phyloP scores from a whole-genome alignment of 2,888 invertebrate genomes.

The Ommatoiulus sabulosus region DNA sequence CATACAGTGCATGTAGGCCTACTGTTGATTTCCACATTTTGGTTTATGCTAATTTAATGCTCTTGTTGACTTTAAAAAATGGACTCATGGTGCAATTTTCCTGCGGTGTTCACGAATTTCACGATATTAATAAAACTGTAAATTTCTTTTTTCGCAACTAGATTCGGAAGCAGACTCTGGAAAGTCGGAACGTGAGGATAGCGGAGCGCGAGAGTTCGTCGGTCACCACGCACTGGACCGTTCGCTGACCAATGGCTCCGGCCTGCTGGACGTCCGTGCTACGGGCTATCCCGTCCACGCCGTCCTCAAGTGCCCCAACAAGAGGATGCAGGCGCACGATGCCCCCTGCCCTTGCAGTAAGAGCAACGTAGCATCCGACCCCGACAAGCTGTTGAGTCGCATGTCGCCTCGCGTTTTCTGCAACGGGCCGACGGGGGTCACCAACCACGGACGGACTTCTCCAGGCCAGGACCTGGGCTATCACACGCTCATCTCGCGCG shows the following conservation, averaged over 20 bases:
- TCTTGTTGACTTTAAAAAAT: no score
- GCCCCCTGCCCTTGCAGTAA: conserved; percentile 17
- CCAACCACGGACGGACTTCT: conserved; percentile 67
- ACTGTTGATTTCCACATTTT: no score
- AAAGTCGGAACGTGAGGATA: conserved; percentile 42
- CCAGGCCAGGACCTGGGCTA: conserved; percentile 84
- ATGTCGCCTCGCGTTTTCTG: conserved; percentile 55
- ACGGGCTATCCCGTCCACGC: not conserved
- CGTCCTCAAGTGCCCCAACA: conserved; percentile 47
- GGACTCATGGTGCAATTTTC: no score
- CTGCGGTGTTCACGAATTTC: no score
- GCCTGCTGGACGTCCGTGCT: not conserved
- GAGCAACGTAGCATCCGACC: not conserved
- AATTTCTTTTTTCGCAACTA: not conserved
- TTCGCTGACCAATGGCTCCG: not conserved
- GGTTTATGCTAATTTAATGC: no score
- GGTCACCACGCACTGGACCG: not conserved
- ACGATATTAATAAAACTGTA: not conserved
- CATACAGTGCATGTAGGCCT: no score
- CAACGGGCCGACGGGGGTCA: conserved; percentile 47
- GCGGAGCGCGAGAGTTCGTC: not conserved
- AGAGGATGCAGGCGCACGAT: conserved; percentile 26
- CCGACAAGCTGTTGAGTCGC: conserved; percentile 38
- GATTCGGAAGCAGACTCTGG: conserved; percentile 51
- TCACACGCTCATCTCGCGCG: conserved; percentile 75